Conservation (phyloP, 2,888 invertebrate genomes). For the Lymantria monacha region DNA sequence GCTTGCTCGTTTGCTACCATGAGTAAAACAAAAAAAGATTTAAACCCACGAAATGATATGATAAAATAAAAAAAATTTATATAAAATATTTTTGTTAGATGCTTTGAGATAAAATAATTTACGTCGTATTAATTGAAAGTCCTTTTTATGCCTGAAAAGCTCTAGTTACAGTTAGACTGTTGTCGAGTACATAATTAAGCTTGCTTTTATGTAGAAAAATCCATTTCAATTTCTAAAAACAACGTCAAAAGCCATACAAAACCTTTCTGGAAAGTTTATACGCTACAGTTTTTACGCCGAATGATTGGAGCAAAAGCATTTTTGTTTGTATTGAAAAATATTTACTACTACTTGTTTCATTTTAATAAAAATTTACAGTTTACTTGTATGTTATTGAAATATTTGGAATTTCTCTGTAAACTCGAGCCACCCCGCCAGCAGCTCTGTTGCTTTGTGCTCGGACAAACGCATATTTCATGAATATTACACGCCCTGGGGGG, state of each 20-base stretch:
- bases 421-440: conserved; percentile 25
- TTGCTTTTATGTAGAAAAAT: neutral
- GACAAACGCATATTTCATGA: conserved; percentile 56
- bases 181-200: neutral
- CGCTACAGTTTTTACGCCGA: neutral
- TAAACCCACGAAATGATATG: too few relatives aligned
- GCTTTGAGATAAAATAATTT: too few relatives aligned
- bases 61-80: too few relatives aligned
- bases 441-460: conserved; percentile 54
- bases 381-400: conserved; percentile 55
- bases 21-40: too few relatives aligned
- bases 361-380: conserved; percentile 42
- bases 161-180: neutral
- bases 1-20: too few relatives aligned
- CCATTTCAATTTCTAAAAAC: neutral
- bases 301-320: conserved; percentile 8
- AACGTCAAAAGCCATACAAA: neutral
- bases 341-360: conserved; percentile 16
- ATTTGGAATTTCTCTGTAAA: conserved; percentile 51
- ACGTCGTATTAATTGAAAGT: neutral
- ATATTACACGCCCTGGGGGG: conserved; percentile 48
- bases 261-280: neutral
- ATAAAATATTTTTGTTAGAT: too few relatives aligned
- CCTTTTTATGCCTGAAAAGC: neutral
- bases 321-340: conserved; percentile 17